phyloP scores from a whole-genome alignment of 2,888 invertebrate genomes.

The Dermolepida albohirtum region DNA sequence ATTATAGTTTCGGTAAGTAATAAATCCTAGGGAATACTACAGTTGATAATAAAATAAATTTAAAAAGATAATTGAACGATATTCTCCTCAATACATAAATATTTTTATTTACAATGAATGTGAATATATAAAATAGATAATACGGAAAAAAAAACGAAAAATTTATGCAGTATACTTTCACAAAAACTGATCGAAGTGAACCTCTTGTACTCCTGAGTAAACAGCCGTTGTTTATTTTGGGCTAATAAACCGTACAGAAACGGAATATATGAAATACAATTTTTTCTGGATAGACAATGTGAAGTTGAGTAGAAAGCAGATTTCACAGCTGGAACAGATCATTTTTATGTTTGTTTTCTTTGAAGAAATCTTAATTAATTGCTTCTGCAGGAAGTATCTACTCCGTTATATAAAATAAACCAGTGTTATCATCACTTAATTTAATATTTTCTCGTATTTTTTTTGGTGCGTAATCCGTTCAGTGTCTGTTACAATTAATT shows the following conservation, averaged over 20 bases:
- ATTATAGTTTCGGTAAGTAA: too few species aligned
- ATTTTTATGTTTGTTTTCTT: conserved; percentile 37
- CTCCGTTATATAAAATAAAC: conserved; percentile 20
- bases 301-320: conserved; percentile 32
- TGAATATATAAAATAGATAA: too few species aligned
- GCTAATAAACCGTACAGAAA: conserved; percentile 8
- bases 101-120: too few species aligned
- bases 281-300: conserved; percentile 23
- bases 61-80: too few species aligned
- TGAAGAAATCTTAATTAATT: conserved; percentile 37
- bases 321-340: conserved; percentile 31
- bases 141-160: not conserved
- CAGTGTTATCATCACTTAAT: conserved; percentile 22
- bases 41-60: too few species aligned
- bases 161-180: conserved; percentile 13
- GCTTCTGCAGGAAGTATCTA: conserved; percentile 31
- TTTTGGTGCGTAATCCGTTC: not conserved
- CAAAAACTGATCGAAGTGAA: conserved; percentile 18
- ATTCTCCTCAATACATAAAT: too few species aligned
- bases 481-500: conserved; percentile 8
- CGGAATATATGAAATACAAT: conserved; percentile 8
- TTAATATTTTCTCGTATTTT: conserved; percentile 14
- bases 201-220: conserved; percentile 26
- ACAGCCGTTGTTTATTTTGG: conserved; percentile 15
- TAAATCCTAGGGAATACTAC: too few species aligned